Evolutionary conservation across 2,113 vertebrate species (phyloP).

Genomic region (Oreochromis aureus): DNA sequence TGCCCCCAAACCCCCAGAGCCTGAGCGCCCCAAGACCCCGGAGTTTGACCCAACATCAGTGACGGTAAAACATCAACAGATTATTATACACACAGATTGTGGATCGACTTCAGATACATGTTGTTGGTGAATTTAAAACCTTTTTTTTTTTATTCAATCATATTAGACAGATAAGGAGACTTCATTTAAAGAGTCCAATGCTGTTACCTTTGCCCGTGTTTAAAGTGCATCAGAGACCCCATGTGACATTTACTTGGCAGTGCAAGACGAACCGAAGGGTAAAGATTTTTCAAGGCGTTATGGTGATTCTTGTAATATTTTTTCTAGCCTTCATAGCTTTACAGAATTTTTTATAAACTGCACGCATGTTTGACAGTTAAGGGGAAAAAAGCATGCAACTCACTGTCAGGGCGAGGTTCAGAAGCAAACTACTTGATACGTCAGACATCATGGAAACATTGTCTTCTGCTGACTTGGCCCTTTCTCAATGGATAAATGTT

Average conservation of each 20-base stretch:
- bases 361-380: neutral
- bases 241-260: conserved; percentile 34
- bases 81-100: neutral
- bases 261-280: conserved; percentile 15
- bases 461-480: conserved; percentile 47
- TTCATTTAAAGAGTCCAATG: neutral
- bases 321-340: neutral
- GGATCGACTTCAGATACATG: neutral
- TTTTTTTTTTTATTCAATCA: neutral
- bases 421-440: neutral
- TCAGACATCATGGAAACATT: conserved; percentile 41
- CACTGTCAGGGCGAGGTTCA: neutral
- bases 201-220: neutral
- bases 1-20: conserved; percentile 72
- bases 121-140: neutral
- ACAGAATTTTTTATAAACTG: neutral
- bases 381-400: neutral
- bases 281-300: neutral
- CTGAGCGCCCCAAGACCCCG: conserved; percentile 61
- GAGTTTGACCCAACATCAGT: conserved; percentile 81
- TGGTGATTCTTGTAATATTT: neutral
- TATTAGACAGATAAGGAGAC: neutral
- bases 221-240: conserved; percentile 50
- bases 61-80: conserved; percentile 71
- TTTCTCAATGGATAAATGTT: conserved; percentile 42